Conservation (phyloP, 2,888 invertebrate genomes). For the Tribolium freemani region DNA sequence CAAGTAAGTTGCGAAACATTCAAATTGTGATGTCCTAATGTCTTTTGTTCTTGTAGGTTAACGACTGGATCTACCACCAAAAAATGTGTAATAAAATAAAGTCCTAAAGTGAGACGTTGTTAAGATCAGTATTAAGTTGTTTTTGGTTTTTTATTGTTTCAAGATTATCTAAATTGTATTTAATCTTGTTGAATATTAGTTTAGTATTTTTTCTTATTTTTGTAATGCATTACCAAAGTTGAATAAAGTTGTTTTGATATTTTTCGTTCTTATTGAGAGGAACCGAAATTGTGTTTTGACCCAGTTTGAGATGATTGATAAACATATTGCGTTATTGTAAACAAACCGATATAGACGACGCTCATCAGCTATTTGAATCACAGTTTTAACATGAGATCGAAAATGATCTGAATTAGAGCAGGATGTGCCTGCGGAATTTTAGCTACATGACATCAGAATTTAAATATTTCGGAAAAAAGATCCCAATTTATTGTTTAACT, state of each 20-base stretch:
- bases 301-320: too few relatives aligned
- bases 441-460: too few relatives aligned
- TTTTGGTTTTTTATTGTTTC: background rate
- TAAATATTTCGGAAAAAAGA: too few relatives aligned
- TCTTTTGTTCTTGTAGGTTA: conserved; percentile 7
- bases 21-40: background rate
- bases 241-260: background rate
- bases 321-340: too few relatives aligned
- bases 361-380: too few relatives aligned
- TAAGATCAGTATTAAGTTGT: background rate
- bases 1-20: conserved; percentile 8
- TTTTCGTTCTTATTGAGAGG: background rate
- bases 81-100: conserved; percentile 8
- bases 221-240: background rate
- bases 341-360: too few relatives aligned
- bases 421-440: too few relatives aligned
- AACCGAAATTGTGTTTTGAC: too few relatives aligned
- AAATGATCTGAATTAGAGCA: too few relatives aligned
- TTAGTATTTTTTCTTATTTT: background rate
- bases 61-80: conserved; percentile 20
- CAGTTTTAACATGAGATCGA: too few relatives aligned
- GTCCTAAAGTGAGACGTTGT: background rate
- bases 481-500: too few relatives aligned
- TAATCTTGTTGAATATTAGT: background rate
- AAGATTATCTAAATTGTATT: background rate